Evolutionary conservation across 2,797 vertebrate genomes (phyloP), one percentile per base, ranked within the genome.

Genomic region (Phoxinus dragarum): DNA sequence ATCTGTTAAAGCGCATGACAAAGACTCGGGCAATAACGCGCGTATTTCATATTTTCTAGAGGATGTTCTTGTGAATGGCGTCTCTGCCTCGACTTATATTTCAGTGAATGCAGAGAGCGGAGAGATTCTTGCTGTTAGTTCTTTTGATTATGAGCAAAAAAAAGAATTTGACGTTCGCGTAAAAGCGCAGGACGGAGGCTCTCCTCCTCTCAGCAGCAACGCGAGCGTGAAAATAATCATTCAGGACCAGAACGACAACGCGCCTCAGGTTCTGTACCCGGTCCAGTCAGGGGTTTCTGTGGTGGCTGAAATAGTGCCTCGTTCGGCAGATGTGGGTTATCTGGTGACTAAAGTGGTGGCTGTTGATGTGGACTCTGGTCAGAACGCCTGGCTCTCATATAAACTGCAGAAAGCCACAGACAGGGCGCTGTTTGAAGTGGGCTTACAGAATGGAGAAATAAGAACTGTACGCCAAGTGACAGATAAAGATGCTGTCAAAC

Each of bases 311-410:
- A 92, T 95, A 91, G 94, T 95, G 34, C 94, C 95, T 93, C 95
- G 94, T 89, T 94, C 94, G 92, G 93, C 90, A 93, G 95, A 97
- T 61, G 93, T 95, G 5, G 95, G 96, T 40, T 96, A 96, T 87
- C 95, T 96, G 87, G 95, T 97, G 21, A 96, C 96, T 36, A 97
- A 97, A 91, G 95, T 97, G 81, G 95, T 96, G 90, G 96, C 96
- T 66, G 96, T 97, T 86, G 95, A 96, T 93, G 94, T 91, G 84
- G 94, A 94, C 89, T 94, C 93, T 87, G 94, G 94, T 88, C 94
- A 95, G 91, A 96, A 96, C 89, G 94, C 95, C 84, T 96, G 94
- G 95, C 94, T 96, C 81, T 96, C 95, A 75, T 96, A 95, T 90
- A 92, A 94, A 91, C 90, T 95, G 52, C 93, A 95, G 73, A 95